phyloP scores from a whole-genome alignment of 2,797 vertebrate species.

The Aphelocoma californica region DNA sequence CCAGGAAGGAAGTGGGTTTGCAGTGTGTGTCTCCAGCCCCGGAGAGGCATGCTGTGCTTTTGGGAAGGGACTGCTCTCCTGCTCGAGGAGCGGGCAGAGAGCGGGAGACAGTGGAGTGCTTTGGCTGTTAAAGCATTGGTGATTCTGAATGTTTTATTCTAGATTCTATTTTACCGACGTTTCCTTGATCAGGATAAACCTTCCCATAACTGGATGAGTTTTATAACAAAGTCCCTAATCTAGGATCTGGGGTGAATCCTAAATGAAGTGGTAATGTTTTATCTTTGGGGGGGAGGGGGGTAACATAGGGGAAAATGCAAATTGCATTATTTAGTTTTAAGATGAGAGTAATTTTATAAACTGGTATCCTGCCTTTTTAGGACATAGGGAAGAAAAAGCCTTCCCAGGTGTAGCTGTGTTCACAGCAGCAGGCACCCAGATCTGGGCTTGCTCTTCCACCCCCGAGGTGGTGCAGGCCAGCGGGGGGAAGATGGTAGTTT shows the following conservation, averaged over 20 bases:
- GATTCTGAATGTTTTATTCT: constrained; percentile 49
- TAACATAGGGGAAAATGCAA: neutral
- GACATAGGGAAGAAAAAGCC: neutral
- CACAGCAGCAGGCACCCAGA: neutral
- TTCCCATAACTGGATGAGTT: neutral
- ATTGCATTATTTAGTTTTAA: constrained; percentile 1
- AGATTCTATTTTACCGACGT: neutral
- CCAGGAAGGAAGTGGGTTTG: neutral
- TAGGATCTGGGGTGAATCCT: constrained; percentile 11
- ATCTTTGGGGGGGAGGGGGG: neutral
- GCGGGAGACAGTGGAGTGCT: constrained; percentile 11
- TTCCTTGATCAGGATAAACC: constrained; percentile 23
- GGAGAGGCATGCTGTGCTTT: neutral
- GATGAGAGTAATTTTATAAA: neutral
- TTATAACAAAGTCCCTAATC: neutral
- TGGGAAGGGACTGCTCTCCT: neutral
- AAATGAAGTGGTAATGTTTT: constrained; percentile 5
- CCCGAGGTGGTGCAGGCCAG: neutral
- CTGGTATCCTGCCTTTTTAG: neutral
- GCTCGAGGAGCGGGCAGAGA: neutral
- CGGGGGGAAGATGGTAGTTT: neutral
- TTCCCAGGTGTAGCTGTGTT: neutral
- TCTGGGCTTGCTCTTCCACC: neutral
- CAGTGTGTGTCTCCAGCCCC: neutral
- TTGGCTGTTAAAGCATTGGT: constrained; percentile 41